Conservation (phyloP, 2,797 vertebrate genomes). For the Chromis chromis region DNA sequence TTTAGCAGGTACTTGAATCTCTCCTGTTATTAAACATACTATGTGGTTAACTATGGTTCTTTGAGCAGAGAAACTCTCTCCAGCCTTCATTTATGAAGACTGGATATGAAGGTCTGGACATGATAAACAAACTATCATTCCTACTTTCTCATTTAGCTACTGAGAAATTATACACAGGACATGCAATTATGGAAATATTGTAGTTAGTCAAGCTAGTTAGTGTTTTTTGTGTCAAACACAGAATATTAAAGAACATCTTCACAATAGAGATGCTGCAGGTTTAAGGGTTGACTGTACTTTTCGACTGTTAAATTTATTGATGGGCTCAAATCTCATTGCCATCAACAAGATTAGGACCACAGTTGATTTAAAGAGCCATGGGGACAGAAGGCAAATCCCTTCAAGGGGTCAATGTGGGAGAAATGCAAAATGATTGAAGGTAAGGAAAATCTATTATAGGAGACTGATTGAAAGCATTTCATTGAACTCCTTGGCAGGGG, state of each 20-base stretch:
- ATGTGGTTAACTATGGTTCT: not conserved
- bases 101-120: not conserved
- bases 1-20: not conserved
- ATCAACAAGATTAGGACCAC: constrained; percentile 66
- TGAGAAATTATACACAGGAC: not conserved
- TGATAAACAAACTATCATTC: not conserved
- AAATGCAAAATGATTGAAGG: constrained; percentile 48
- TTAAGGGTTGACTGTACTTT: constrained; percentile 31
- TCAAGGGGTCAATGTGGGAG: constrained; percentile 55
- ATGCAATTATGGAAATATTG: not conserved
- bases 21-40: not conserved
- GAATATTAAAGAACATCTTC: constrained; percentile 33
- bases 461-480: constrained; percentile 60
- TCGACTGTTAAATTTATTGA: constrained; percentile 34
- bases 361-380: constrained; percentile 55
- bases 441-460: constrained; percentile 39
- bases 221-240: not conserved
- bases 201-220: constrained; percentile 1
- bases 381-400: constrained; percentile 75
- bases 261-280: constrained; percentile 19
- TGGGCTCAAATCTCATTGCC: constrained; percentile 59
- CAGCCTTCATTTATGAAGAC: not conserved
- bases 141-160: too few species aligned
- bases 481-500: constrained; percentile 49
- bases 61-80: not conserved